These are phyloP conservation scores for Ectemnius continuus DNA, from an alignment of 2,888 invertebrate genomes.

Conservation along the genomic window DNA sequence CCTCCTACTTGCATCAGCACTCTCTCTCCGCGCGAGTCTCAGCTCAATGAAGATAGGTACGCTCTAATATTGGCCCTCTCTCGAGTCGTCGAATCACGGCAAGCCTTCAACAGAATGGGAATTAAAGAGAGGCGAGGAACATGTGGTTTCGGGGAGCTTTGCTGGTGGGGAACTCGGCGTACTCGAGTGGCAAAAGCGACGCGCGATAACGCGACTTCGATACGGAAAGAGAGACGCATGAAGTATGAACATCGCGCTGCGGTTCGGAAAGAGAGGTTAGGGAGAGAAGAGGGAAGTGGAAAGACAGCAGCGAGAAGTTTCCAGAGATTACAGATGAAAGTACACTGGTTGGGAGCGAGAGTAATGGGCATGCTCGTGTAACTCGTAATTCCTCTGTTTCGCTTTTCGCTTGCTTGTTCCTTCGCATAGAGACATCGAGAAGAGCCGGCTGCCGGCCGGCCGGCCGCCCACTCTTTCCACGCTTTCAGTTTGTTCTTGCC, in stretches of 20 bases:
- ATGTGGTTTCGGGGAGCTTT: no score
- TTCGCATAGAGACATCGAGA: not conserved
- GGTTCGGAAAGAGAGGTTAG: not conserved
- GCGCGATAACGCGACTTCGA: not conserved
- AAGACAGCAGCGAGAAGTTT: constrained; percentile 24
- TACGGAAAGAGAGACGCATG: not conserved
- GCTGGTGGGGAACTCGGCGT: no score
- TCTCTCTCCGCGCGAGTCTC: no score
- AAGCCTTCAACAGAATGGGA: no score
- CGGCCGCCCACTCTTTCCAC: not conserved
- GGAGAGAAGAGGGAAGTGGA: constrained; percentile 4
- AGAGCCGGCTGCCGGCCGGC: not conserved
- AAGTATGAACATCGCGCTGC: not conserved
- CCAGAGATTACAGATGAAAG: constrained; percentile 47
- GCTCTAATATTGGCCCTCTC: no score
- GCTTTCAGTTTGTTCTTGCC: not conserved
- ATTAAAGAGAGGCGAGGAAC: no score
- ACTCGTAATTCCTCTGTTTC: constrained; percentile 32
- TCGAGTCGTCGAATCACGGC: no score
- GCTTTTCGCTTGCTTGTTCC: constrained; percentile 11
- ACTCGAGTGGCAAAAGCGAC: no score
- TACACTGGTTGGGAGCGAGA: constrained; percentile 14
- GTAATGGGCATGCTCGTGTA: constrained; percentile 40
- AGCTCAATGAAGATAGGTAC: no score
- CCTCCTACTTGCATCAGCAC: no score